A percentile compares a stretch with the other conserved stretches of the same genome.
phyloP scores from a whole-genome alignment of 1,140 invertebrate genomes.

The Drosophila melanogaster region DNA sequence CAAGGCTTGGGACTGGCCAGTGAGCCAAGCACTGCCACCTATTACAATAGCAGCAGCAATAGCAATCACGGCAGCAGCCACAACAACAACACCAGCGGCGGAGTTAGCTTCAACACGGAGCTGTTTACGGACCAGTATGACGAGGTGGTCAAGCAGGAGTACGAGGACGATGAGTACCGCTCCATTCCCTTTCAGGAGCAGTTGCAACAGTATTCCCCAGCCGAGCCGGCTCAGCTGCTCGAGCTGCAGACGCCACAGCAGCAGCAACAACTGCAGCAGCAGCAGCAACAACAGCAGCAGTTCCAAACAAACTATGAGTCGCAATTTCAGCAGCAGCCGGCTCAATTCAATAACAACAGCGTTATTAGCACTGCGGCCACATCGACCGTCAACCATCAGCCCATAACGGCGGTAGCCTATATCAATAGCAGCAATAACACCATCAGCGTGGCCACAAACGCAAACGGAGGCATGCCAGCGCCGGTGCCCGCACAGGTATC shows the following conservation, averaged over 20 bases:
- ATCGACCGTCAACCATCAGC: constrained; percentile 54
- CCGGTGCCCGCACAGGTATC: constrained; percentile 10
- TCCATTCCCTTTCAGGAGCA: constrained; percentile 71
- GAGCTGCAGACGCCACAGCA: constrained; percentile 72
- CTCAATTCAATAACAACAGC: constrained; percentile 33
- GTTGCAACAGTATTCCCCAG: constrained; percentile 71
- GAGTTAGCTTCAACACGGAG: constrained; percentile 67
- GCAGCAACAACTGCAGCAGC: constrained; percentile 61
- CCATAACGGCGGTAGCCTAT: constrained; percentile 68
- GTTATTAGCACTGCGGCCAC: constrained; percentile 20
- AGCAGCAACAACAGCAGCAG: constrained; percentile 41
- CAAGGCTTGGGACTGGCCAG: constrained; percentile 11
- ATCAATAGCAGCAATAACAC: constrained; percentile 72
- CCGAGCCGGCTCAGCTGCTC: constrained; percentile 57
- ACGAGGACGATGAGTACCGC: constrained; percentile 68
- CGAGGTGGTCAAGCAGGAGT: constrained; percentile 69
- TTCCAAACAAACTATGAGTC: constrained; percentile 38
- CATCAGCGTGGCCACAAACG: constrained; percentile 68
- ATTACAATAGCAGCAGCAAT: constrained; percentile 46
- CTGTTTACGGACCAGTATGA: constrained; percentile 78
- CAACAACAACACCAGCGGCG: constrained; percentile 51
- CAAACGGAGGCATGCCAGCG: constrained; percentile 36
- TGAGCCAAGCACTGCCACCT: constrained; percentile 24
- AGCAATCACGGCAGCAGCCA: constrained; percentile 43
- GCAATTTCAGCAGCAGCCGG: constrained; percentile 17